These are phyloP conservation scores for Desmodus rotundus DNA, from an alignment of 2,113 vertebrate species.

Conservation along the genomic window DNA sequence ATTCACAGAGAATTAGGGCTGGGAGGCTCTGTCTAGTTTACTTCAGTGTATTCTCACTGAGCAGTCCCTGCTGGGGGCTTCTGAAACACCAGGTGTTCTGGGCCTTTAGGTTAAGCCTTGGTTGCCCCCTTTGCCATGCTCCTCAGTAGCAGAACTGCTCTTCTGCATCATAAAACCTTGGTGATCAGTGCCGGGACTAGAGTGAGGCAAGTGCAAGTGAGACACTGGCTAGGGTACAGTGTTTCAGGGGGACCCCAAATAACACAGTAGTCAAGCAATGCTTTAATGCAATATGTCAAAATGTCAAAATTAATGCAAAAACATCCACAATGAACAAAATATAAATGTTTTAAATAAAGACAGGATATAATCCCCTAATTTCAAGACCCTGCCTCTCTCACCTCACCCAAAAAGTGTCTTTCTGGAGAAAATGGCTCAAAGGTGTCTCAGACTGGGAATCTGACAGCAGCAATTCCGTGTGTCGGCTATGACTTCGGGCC, in stretches of 20 bases:
- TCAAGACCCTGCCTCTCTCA: fast-evolving
- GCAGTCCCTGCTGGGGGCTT: too few relatives aligned
- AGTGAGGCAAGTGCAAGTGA: not conserved
- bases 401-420: not conserved
- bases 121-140: not conserved
- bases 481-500: not conserved
- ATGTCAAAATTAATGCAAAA: not conserved
- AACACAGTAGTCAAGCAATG: not conserved
- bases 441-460: not conserved
- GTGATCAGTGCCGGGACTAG: not conserved
- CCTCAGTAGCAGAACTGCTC: not conserved
- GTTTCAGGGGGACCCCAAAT: not conserved
- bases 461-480: not conserved
- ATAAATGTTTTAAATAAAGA: not conserved
- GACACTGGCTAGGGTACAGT: not conserved
- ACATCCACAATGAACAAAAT: not conserved
- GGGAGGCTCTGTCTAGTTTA: not conserved
- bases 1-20: not conserved
- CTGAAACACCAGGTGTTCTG: too few relatives aligned
- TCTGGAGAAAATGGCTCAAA: not conserved
- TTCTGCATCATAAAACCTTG: not conserved
- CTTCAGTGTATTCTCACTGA: fast-evolving
- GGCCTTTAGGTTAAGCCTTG: not conserved
- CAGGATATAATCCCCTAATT: not conserved
- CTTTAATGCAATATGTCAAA: not conserved